phyloP scores from a whole-genome alignment of 2,797 vertebrate genomes.

The Remorina albescens region DNA sequence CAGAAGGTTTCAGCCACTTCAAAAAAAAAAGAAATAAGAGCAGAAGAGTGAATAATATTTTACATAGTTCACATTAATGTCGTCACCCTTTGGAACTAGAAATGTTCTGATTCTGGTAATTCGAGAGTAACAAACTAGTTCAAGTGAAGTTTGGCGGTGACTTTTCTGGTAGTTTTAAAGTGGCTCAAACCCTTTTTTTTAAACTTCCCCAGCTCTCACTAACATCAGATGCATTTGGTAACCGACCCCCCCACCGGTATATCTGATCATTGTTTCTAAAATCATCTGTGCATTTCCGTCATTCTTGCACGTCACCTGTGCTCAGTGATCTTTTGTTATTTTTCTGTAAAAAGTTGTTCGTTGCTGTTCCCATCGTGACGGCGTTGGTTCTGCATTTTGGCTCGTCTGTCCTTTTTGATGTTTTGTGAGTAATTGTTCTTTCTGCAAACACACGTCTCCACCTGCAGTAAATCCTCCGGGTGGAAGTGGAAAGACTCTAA shows the following conservation, averaged over 20 bases:
- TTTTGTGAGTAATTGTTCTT: constrained; percentile 32
- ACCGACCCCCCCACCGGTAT: background rate
- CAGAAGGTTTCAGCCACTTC: too few relatives aligned
- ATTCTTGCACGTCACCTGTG: constrained; percentile 48
- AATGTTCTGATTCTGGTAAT: too few relatives aligned
- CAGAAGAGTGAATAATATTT: too few relatives aligned
- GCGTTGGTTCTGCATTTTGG: constrained; percentile 24
- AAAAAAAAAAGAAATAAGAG: too few relatives aligned
- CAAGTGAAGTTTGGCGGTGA: too few relatives aligned
- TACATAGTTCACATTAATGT: too few relatives aligned
- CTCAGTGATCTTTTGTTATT: constrained; percentile 4
- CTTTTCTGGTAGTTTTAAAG: too few relatives aligned
- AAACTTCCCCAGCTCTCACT: too few relatives aligned
- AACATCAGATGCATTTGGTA: constrained; percentile 43
- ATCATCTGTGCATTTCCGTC: constrained; percentile 25
- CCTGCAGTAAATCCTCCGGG: background rate
- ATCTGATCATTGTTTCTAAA: constrained; percentile 26
- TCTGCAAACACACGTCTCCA: background rate
- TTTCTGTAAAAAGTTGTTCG: background rate
- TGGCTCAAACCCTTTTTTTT: too few relatives aligned
- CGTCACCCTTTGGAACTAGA: too few relatives aligned
- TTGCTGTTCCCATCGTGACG: too few relatives aligned
- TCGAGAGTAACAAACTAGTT: too few relatives aligned
- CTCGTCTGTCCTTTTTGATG: constrained; percentile 28
- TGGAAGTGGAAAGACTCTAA: background rate